A percentile compares a stretch with the other conserved stretches of the same genome.
These are phyloP conservation scores for Neodiprion fabricii DNA, from an alignment of 1,140 invertebrate genomes.

Conservation along the genomic window DNA sequence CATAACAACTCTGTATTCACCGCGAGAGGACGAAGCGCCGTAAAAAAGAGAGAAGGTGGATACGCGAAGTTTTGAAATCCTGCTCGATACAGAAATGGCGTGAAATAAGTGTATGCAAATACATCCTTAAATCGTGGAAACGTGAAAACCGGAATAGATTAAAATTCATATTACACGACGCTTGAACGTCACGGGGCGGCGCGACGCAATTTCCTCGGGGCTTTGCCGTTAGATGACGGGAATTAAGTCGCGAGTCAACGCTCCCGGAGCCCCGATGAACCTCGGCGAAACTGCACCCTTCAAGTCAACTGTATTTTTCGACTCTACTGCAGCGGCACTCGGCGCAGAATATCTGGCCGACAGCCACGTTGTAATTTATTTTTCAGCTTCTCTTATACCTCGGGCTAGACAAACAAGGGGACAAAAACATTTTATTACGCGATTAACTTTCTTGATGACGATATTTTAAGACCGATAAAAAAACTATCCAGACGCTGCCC, in stretches of 20 bases:
- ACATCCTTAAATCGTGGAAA: background rate
- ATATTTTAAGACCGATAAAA: slow-evolving; percentile 45
- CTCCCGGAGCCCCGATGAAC: too few relatives aligned
- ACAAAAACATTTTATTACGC: slow-evolving; percentile 56
- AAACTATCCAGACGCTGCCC: slow-evolving; percentile 3
- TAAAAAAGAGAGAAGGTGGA: too few relatives aligned
- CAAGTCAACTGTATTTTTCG: too few relatives aligned
- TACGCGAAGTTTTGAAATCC: too few relatives aligned
- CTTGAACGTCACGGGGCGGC: background rate
- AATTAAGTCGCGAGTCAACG: too few relatives aligned
- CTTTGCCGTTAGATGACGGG: too few relatives aligned
- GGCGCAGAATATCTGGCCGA: slow-evolving; percentile 40
- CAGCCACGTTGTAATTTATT: slow-evolving; percentile 51
- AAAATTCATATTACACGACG: background rate
- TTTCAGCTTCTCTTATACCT: slow-evolving; percentile 36
- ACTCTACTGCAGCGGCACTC: background rate
- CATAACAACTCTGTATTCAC: background rate
- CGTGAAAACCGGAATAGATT: background rate
- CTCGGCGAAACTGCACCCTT: too few relatives aligned
- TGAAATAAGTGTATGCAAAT: background rate
- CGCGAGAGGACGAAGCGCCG: background rate
- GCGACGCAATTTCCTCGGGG: too few relatives aligned
- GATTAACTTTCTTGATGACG: slow-evolving; percentile 50
- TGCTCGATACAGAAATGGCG: too few relatives aligned
- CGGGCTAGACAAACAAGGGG: slow-evolving; percentile 47